Evolutionary conservation across 2,888 invertebrate genomes (phyloP).

Genomic region (Anthrax anthrax): DNA sequence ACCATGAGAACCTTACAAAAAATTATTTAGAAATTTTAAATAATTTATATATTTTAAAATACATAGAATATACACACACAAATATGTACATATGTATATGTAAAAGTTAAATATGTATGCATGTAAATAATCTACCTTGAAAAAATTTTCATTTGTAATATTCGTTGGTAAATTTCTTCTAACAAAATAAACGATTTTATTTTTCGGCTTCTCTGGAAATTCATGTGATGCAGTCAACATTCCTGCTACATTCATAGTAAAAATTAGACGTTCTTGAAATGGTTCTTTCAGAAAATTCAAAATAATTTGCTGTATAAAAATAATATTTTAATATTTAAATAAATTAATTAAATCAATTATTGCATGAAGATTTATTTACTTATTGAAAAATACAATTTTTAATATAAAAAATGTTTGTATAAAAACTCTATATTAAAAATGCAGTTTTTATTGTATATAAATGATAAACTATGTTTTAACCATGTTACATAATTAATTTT

Average conservation of each 20-base stretch:
- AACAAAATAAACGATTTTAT: slow-evolving; percentile 65
- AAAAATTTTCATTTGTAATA: slow-evolving; percentile 46
- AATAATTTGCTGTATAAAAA: slow-evolving; percentile 40
- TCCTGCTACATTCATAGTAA: slow-evolving; percentile 48
- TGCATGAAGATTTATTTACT: too few relatives aligned
- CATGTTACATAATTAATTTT: too few relatives aligned
- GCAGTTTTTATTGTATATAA: too few relatives aligned
- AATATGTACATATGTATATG: too few relatives aligned
- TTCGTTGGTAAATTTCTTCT: slow-evolving; percentile 42
- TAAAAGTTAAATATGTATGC: too few relatives aligned
- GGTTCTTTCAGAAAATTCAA: slow-evolving; percentile 38
- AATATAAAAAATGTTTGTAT: too few relatives aligned
- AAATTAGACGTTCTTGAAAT: slow-evolving; percentile 37
- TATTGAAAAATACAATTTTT: too few relatives aligned
- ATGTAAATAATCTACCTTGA: slow-evolving; percentile 16
- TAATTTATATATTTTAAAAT: background rate
- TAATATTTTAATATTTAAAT: too few relatives aligned
- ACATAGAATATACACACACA: background rate
- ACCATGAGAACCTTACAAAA: slow-evolving; percentile 39
- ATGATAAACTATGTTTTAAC: too few relatives aligned
- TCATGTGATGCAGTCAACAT: slow-evolving; percentile 46
- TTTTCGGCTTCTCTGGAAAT: slow-evolving; percentile 46
- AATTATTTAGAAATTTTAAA: background rate
- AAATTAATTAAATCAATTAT: too few relatives aligned
- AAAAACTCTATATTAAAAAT: too few relatives aligned